These are phyloP conservation scores for Shargacucullia verbasci DNA, from an alignment of 2,888 invertebrate species.

Conservation along the genomic window DNA sequence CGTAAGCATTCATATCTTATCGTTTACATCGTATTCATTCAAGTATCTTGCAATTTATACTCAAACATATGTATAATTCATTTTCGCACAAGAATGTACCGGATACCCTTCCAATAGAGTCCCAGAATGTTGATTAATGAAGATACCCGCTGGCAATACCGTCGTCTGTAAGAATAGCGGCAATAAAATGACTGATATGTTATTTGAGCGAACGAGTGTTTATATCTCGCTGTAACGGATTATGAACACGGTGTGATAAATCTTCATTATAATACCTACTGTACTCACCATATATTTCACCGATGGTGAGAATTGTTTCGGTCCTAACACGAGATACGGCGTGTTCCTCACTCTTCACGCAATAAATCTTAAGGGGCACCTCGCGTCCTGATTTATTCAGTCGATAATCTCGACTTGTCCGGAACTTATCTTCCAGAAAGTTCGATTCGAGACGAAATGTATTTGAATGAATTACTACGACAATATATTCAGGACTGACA, in stretches of 20 bases:
- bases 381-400: conserved; percentile 74
- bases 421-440: conserved; percentile 67
- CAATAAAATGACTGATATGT: conserved; percentile 43
- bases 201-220: conserved; percentile 35
- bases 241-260: conserved; percentile 32
- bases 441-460: conserved; percentile 60
- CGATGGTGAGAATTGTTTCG: conserved; percentile 59
- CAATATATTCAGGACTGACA: conserved; percentile 56
- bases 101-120: conserved; percentile 25
- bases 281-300: conserved; percentile 30
- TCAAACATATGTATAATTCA: conserved; percentile 27
- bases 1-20: conserved; percentile 4
- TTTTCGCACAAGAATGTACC: conserved; percentile 21
- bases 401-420: conserved; percentile 73
- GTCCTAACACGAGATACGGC: conserved; percentile 63
- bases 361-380: conserved; percentile 73
- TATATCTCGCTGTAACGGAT: conserved; percentile 23
- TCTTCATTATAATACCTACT: conserved; percentile 40
- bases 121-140: conserved; percentile 44
- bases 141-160: conserved; percentile 24
- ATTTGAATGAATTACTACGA: conserved; percentile 52
- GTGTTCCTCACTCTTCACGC: conserved; percentile 61
- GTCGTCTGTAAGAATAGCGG: conserved; percentile 23
- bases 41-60: conserved; percentile 19
- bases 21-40: conserved; percentile 12